Conservation (phyloP, 1,140 invertebrate species). For the Psilanteris sp. region DNA sequence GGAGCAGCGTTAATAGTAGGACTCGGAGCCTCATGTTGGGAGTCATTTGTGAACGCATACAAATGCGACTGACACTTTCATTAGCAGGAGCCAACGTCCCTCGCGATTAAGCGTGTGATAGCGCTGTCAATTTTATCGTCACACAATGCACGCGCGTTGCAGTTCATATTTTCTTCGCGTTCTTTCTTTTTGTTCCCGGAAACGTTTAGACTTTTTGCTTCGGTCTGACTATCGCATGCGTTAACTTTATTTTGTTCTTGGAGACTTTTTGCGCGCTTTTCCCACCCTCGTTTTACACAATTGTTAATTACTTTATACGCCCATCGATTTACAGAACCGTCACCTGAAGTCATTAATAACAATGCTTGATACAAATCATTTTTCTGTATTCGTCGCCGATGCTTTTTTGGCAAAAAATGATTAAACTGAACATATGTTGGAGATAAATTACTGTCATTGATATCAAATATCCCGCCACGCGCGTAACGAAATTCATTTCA, state of each 20-base stretch:
- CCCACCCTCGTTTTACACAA: conserved; percentile 41
- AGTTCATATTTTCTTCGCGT: conserved; percentile 52
- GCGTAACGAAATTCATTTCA: neutral
- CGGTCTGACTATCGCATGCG: conserved; percentile 28
- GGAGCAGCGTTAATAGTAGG: conserved; percentile 65
- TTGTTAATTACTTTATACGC: conserved; percentile 56
- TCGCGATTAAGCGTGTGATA: conserved; percentile 62
- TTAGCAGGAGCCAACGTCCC: conserved; percentile 31
- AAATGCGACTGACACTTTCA: conserved; percentile 26
- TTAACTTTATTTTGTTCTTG: conserved; percentile 1
- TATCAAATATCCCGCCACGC: conserved; percentile 11
- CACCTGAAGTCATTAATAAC: conserved; percentile 49
- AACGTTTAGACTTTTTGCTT: conserved; percentile 58
- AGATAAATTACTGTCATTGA: conserved; percentile 31
- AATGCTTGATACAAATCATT: conserved; percentile 43
- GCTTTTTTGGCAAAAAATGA: conserved; percentile 15
- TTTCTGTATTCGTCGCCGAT: conserved; percentile 22
- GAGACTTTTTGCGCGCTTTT: neutral
- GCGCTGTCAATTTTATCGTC: conserved; percentile 66
- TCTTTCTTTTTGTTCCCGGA: conserved; percentile 57
- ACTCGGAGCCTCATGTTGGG: too few relatives aligned
- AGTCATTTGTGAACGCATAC: conserved; percentile 23
- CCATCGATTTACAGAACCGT: conserved; percentile 44
- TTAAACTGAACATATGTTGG: conserved; percentile 34
- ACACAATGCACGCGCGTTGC: conserved; percentile 46